A percentile compares a stretch with the other conserved stretches of the same genome.
Evolutionary conservation across 2,888 invertebrate species (phyloP).

Genomic region (Agrochola litura): DNA sequence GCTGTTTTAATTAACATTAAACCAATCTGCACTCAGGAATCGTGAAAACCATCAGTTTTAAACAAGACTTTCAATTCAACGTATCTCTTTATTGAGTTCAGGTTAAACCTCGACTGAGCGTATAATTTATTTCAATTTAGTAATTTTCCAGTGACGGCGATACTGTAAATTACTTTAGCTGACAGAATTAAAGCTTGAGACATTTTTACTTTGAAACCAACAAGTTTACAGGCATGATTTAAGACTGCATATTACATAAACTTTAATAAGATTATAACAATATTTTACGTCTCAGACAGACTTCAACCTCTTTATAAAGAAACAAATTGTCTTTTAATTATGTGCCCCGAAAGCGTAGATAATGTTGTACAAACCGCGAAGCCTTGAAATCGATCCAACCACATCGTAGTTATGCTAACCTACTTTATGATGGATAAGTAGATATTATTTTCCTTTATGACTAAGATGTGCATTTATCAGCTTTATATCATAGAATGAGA

Average conservation of each 20-base stretch:
- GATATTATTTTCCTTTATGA: constrained; percentile 68
- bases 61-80: constrained; percentile 42
- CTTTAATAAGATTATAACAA: constrained; percentile 2
- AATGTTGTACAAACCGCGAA: constrained; percentile 78
- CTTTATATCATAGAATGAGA: constrained; percentile 50
- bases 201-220: constrained; percentile 13
- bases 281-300: not conserved
- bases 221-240: not conserved
- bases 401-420: constrained; percentile 82
- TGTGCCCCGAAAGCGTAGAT: constrained; percentile 73
- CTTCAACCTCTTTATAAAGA: constrained; percentile 14
- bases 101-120: constrained; percentile 42
- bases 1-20: constrained; percentile 58
- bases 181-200: constrained; percentile 17
- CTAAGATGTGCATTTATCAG: constrained; percentile 22
- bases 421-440: constrained; percentile 72
- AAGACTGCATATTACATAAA: constrained; percentile 24
- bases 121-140: constrained; percentile 47
- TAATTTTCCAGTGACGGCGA: constrained; percentile 35
- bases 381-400: constrained; percentile 88
- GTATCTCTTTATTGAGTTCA: constrained; percentile 36
- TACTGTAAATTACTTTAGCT: constrained; percentile 29
- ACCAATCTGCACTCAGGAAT: constrained; percentile 44
- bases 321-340: constrained; percentile 62
- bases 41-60: constrained; percentile 49